These are phyloP conservation scores for Rhinella marina DNA, from an alignment of 2,797 vertebrate species.

Conservation along the genomic window DNA sequence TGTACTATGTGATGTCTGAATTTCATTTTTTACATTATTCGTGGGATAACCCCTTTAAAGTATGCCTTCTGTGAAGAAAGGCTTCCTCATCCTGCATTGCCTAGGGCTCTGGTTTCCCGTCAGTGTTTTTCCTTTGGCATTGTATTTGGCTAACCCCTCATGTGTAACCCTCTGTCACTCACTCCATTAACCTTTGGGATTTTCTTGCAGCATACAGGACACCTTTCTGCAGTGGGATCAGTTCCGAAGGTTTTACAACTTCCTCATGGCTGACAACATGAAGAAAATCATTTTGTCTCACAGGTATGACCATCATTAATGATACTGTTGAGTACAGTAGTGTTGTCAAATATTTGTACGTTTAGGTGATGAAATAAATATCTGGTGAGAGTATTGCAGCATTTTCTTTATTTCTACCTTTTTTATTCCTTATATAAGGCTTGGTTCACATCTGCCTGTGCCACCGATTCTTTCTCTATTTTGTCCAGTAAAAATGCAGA, in stretches of 20 bases:
- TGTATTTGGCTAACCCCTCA: background rate
- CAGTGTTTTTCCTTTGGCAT: background rate
- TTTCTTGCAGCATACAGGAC: conserved; percentile 86
- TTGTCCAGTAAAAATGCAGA: too few relatives aligned
- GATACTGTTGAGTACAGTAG: background rate
- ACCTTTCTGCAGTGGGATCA: conserved; percentile 99
- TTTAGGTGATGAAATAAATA: background rate
- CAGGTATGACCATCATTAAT: conserved; percentile 78
- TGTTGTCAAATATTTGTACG: background rate
- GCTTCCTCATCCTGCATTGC: background rate
- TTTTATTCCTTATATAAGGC: too few relatives aligned
- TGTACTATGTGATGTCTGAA: too few relatives aligned
- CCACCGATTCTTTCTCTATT: too few relatives aligned
- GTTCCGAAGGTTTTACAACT: conserved; percentile 96
- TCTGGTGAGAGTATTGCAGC: background rate
- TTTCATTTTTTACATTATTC: too few relatives aligned
- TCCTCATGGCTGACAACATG: conserved; percentile 99
- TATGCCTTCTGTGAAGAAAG: background rate
- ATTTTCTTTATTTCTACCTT: background rate
- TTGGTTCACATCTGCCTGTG: too few relatives aligned
- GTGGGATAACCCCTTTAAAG: too few relatives aligned
- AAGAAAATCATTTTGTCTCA: conserved; percentile 98
- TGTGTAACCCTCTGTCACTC: background rate
- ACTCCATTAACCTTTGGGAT: conserved; percentile 15
- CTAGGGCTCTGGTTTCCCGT: background rate